These are phyloP conservation scores for Ormia ochracea DNA, from an alignment of 2,888 invertebrate species.

Conservation along the genomic window DNA sequence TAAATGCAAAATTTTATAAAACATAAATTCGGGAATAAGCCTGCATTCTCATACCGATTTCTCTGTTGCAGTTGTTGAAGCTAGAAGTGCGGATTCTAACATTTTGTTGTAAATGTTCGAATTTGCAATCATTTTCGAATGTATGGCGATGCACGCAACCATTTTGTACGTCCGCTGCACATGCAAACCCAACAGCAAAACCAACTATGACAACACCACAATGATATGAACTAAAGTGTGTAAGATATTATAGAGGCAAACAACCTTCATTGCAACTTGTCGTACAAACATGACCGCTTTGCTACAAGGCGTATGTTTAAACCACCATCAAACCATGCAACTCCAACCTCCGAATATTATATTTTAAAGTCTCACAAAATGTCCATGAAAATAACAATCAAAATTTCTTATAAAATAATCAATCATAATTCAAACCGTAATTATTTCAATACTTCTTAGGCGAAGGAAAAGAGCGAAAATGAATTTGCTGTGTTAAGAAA, in stretches of 20 bases:
- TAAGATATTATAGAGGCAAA: slow-evolving; percentile 20
- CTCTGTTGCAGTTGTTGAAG: background rate
- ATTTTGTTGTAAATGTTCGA: slow-evolving; percentile 27
- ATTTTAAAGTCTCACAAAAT: background rate
- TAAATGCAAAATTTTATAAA: slow-evolving; percentile 46
- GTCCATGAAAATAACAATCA: background rate
- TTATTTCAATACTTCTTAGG: background rate
- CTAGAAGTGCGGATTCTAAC: background rate
- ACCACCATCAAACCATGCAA: slow-evolving; percentile 37
- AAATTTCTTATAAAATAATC: background rate
- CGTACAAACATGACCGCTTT: background rate
- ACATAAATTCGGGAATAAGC: slow-evolving; percentile 35
- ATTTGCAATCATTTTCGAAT: slow-evolving; percentile 48
- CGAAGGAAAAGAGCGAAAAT: background rate
- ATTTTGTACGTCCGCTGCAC: slow-evolving; percentile 57
- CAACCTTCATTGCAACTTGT: slow-evolving; percentile 45
- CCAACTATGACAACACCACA: slow-evolving; percentile 17
- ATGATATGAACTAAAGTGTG: background rate
- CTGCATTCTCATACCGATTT: slow-evolving; percentile 8
- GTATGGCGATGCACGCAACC: slow-evolving; percentile 40
- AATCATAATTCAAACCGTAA: background rate
- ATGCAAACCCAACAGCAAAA: slow-evolving; percentile 31
- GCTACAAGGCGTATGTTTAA: background rate
- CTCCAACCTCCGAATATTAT: slow-evolving; percentile 34
- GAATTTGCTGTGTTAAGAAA: background rate